Percentiles rank a stretch among this genome's conserved stretches.
These are phyloP conservation scores for Amphiura filiformis DNA, from an alignment of 35 echinoderm and acorn worm species.

Conservation along the genomic window DNA sequence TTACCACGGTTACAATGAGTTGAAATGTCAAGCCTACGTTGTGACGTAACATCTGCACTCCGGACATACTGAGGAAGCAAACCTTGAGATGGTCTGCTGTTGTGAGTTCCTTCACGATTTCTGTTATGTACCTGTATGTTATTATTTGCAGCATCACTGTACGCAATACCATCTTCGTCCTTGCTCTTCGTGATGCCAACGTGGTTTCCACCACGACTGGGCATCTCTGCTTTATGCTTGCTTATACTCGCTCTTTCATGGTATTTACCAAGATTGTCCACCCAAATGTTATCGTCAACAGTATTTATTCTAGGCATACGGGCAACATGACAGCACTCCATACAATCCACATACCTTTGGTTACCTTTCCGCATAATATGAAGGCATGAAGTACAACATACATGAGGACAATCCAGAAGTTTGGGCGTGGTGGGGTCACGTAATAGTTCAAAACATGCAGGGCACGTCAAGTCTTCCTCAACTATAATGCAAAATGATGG, in stretches of 20 bases:
- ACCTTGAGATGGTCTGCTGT: too few relatives aligned
- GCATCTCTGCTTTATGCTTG: background rate
- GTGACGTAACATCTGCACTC: too few relatives aligned
- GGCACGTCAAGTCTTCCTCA: background rate
- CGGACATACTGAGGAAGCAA: too few relatives aligned
- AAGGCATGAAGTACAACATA: background rate
- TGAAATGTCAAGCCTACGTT: too few relatives aligned
- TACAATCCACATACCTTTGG: background rate
- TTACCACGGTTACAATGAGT: too few relatives aligned
- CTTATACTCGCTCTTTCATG: background rate
- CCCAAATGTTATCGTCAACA: too few relatives aligned
- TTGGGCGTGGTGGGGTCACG: background rate
- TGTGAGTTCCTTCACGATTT: too few relatives aligned
- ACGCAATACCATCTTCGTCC: background rate
- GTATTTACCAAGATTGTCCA: too few relatives aligned
- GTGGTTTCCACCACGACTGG: background rate
- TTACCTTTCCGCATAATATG: background rate
- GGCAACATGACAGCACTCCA: background rate
- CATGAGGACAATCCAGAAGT: background rate
- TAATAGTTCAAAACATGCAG: background rate
- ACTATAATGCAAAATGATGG: background rate
- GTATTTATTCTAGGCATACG: too few relatives aligned
- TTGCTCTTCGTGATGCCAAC: background rate
- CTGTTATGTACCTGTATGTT: too few relatives aligned
- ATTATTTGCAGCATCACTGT: background rate